Conservation (phyloP, 2,888 invertebrate species). For the Erebia aethiops region DNA sequence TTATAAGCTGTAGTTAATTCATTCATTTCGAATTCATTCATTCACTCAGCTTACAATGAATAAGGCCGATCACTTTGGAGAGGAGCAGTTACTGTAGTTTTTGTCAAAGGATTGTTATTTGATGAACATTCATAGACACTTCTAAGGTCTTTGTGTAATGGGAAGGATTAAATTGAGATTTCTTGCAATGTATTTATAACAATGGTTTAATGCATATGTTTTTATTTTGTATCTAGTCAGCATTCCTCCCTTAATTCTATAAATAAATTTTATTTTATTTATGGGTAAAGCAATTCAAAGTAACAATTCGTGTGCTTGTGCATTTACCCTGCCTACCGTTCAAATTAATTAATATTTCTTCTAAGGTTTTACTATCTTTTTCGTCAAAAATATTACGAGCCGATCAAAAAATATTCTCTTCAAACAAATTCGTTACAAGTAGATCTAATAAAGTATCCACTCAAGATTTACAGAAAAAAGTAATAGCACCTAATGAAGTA, state of each 20-base stretch:
- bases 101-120: not conserved
- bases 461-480: slow-evolving; percentile 22
- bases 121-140: not conserved
- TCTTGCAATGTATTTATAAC: not conserved
- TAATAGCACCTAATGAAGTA: slow-evolving; percentile 36
- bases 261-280: not conserved
- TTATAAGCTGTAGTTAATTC: not conserved
- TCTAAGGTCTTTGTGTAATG: not conserved
- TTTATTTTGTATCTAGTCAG: not conserved
- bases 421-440: not conserved
- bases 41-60: not conserved
- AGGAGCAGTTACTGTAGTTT: not conserved
- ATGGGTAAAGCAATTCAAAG: too few species aligned
- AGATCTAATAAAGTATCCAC: not conserved
- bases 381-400: too few species aligned
- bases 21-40: slow-evolving; percentile 7
- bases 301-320: too few species aligned
- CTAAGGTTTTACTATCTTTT: too few species aligned
- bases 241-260: not conserved
- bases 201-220: not conserved
- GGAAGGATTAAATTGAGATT: not conserved
- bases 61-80: not conserved
- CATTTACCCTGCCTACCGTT: too few species aligned
- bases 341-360: too few species aligned
- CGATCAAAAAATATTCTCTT: not conserved